phyloP scores from a whole-genome alignment of 2,113 vertebrate genomes.

The Sphaerodactylus townsendi region DNA sequence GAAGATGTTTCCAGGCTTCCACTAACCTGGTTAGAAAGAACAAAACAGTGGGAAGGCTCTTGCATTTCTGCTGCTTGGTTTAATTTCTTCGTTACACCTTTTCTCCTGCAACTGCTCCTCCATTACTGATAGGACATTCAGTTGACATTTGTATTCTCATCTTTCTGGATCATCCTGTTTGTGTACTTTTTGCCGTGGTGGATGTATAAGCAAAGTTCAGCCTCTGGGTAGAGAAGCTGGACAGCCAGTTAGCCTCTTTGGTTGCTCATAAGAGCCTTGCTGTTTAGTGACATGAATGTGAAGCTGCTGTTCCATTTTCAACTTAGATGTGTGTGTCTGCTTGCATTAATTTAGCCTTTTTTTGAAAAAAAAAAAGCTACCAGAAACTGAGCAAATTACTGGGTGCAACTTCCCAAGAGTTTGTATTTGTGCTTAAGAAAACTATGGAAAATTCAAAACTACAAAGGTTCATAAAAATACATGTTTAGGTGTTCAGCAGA shows the following conservation, averaged over 20 bases:
- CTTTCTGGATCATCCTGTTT: not conserved
- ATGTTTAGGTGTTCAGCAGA: not conserved
- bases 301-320: not conserved
- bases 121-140: not conserved
- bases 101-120: not conserved
- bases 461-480: not conserved
- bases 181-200: not conserved
- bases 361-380: not conserved
- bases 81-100: not conserved
- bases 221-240: not conserved
- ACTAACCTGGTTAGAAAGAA: not conserved
- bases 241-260: not conserved
- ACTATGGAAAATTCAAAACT: not conserved
- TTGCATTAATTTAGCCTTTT: not conserved
- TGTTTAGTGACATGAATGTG: not conserved
- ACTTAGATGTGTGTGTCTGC: not conserved
- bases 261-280: not conserved
- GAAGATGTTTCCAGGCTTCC: not conserved
- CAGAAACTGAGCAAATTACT: not conserved
- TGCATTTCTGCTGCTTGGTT: not conserved
- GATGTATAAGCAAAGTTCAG: not conserved
- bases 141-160: not conserved
- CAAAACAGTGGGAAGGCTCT: not conserved
- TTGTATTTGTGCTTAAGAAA: not conserved
- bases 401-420: too few species aligned